A percentile compares a stretch with the other conserved stretches of the same genome.
Conservation (phyloP, 2,888 invertebrate species). For the Mesorhabditis belari region DNA sequence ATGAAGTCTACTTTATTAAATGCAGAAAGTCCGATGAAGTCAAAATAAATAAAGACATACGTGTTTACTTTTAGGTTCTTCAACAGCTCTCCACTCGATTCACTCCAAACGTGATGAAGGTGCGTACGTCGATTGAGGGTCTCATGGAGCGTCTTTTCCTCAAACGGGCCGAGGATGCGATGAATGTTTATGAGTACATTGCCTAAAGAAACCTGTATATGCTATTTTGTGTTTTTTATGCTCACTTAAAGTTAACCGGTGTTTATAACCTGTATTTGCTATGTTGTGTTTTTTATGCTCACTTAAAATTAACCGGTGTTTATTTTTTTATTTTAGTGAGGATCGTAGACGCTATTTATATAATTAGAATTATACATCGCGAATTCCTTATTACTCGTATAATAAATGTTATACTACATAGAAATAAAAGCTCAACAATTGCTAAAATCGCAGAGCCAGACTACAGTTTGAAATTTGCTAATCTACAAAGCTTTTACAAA, state of each 20-base stretch:
- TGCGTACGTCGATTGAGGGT: slow-evolving; percentile 97
- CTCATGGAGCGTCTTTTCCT: slow-evolving; percentile 98
- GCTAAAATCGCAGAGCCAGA: no score
- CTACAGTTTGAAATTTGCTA: no score
- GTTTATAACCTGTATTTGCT: background rate
- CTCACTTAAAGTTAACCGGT: background rate
- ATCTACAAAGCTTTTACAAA: no score
- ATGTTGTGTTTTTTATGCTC: background rate
- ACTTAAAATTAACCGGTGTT: background rate
- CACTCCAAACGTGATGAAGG: slow-evolving; percentile 76
- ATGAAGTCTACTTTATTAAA: background rate
- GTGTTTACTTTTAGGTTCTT: slow-evolving; percentile 54
- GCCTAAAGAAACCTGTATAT: slow-evolving; percentile 63
- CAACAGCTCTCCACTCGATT: slow-evolving; percentile 89
- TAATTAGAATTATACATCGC: background rate
- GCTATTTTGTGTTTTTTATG: background rate
- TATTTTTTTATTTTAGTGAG: background rate
- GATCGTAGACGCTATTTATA: background rate
- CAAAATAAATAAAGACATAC: no score
- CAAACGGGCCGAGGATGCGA: slow-evolving; percentile 90
- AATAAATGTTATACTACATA: no score
- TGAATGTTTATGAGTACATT: slow-evolving; percentile 96
- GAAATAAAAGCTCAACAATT: no score
- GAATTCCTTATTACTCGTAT: no score
- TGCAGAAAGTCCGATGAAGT: no score